Conservation (phyloP, 30 jellyfish, hydroid and myxozoan genomes). For the Aurelia aurita complex sp. Pacific region DNA sequence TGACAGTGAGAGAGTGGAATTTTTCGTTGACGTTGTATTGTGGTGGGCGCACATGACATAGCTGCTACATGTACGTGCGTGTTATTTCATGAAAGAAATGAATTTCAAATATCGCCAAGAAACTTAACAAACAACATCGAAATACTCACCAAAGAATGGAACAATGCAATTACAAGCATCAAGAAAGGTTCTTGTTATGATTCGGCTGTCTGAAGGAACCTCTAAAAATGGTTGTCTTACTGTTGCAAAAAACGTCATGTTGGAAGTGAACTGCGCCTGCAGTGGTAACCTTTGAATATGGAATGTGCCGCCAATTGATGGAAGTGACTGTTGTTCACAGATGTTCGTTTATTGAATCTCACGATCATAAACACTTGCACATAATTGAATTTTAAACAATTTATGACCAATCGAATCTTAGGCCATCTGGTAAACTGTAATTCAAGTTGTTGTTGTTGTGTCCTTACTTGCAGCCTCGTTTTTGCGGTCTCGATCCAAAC, state of each 20-base stretch:
- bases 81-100: not conserved
- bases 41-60: no score
- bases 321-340: not conserved
- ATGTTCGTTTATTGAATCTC: not conserved
- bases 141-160: constrained; percentile 85
- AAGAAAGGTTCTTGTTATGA: constrained; percentile 66
- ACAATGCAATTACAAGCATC: constrained; percentile 91
- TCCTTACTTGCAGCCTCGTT: no score
- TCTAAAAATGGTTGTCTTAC: constrained; percentile 62
- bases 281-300: not conserved
- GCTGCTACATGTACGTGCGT: no score
- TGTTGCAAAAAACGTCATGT: constrained; percentile 61
- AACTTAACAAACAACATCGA: not conserved
- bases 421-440: no score
- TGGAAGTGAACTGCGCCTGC: not conserved
- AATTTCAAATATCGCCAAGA: not conserved
- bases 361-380: no score
- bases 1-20: no score
- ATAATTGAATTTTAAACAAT: no score
- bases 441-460: no score
- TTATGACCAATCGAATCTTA: no score
- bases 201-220: constrained; percentile 81
- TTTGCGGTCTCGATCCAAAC: no score
- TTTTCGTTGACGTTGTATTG: no score
- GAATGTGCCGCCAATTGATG: no score